Evolutionary conservation across 2,113 vertebrate genomes (phyloP).

Genomic region (Menura novaehollandiae): DNA sequence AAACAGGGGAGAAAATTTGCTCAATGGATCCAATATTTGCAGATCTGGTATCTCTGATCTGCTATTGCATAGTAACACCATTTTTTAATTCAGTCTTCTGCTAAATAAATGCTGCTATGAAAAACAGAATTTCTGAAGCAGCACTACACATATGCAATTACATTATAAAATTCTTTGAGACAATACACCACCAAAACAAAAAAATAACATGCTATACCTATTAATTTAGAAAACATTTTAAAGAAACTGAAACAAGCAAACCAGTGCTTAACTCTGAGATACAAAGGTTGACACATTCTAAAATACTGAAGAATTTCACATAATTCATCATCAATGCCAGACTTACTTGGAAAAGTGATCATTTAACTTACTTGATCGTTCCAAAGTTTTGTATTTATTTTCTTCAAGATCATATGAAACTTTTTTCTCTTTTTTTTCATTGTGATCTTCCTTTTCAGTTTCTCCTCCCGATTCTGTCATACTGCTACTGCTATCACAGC

Average conservation of each 20-base stretch:
- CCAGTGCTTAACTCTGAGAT: neutral
- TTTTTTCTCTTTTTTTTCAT: slow-evolving; percentile 81
- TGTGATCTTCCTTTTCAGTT: slow-evolving; percentile 71
- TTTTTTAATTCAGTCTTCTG: neutral
- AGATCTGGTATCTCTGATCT: neutral
- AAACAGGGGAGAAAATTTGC: neutral
- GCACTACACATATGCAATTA: neutral
- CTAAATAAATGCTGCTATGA: neutral
- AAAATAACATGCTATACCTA: neutral
- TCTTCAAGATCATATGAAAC: slow-evolving; percentile 81
- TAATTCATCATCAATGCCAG: neutral
- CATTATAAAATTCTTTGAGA: neutral
- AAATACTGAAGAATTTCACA: neutral
- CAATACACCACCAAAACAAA: neutral
- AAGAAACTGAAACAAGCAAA: neutral
- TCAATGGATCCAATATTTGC: neutral
- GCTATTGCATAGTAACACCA: neutral
- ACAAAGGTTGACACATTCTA: neutral
- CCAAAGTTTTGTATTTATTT: slow-evolving; percentile 78
- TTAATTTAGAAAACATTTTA: neutral
- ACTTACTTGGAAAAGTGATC: neutral
- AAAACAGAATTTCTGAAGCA: neutral
- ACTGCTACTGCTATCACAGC: slow-evolving; percentile 77
- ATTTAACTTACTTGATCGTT: slow-evolving; percentile 84
- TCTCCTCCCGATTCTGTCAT: slow-evolving; percentile 79